Percentiles rank a stretch among this genome's conserved stretches.
Conservation (phyloP, 2,113 vertebrate genomes). For the Pterocles burchelli region DNA sequence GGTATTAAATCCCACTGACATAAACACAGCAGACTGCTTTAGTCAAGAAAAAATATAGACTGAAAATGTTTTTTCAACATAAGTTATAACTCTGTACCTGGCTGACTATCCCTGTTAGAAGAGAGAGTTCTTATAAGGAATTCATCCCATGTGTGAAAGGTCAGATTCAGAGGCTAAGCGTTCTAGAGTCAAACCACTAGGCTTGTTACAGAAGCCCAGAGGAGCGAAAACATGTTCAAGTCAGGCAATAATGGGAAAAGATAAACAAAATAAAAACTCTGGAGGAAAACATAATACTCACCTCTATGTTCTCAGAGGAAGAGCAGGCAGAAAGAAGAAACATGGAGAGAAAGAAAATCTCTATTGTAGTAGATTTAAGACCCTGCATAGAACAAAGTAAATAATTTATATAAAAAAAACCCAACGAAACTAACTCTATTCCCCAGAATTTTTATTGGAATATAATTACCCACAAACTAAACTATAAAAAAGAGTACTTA, state of each 20-base stretch:
- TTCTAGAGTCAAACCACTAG: not conserved
- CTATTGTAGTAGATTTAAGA: not conserved
- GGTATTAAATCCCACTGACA: not conserved
- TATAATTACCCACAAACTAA: not conserved
- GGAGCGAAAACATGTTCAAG: not conserved
- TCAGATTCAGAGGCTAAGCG: slow-evolving; percentile 39
- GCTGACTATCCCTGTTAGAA: not conserved
- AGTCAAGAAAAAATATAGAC: not conserved
- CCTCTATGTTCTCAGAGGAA: not conserved
- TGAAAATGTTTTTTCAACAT: not conserved
- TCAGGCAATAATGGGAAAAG: not conserved
- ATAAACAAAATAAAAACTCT: not conserved
- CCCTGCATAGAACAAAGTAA: not conserved
- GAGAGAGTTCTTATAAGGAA: slow-evolving; percentile 6
- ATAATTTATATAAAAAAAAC: not conserved
- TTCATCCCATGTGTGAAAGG: not conserved
- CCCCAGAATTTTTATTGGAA: not conserved
- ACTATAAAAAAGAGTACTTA: not conserved
- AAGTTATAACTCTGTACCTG: not conserved
- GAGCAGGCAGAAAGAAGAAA: not conserved
- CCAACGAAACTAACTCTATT: not conserved
- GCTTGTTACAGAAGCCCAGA: slow-evolving; percentile 16
- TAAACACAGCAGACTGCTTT: not conserved
- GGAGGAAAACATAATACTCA: not conserved
- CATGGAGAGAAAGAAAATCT: not conserved